A percentile compares a stretch with the other conserved stretches of the same genome.
These are phyloP conservation scores for Etheostoma cragini DNA, from an alignment of 2,113 vertebrate species.

Conservation along the genomic window DNA sequence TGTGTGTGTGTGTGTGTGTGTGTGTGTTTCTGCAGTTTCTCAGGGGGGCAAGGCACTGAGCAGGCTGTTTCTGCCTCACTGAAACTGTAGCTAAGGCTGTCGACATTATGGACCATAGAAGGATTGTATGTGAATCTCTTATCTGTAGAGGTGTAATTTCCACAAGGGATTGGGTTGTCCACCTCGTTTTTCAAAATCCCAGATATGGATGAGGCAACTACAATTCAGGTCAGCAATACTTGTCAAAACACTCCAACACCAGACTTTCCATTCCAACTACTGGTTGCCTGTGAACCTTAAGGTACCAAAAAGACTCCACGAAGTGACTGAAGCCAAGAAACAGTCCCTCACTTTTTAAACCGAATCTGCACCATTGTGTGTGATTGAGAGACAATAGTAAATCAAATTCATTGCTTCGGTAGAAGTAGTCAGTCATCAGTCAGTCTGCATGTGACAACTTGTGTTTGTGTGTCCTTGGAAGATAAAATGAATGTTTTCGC, in stretches of 20 bases:
- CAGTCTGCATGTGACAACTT: neutral
- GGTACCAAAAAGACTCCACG: neutral
- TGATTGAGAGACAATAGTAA: neutral
- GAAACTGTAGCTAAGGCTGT: neutral
- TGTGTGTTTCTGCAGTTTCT: conserved; percentile 11
- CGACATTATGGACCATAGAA: neutral
- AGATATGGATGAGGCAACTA: neutral
- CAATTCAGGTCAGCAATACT: neutral
- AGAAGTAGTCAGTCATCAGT: neutral
- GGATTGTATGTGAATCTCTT: neutral
- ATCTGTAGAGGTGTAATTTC: conserved; percentile 1
- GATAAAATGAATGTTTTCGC: too few species aligned
- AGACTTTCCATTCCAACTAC: too few species aligned
- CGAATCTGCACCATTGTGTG: neutral
- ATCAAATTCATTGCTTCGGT: neutral
- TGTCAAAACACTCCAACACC: neutral
- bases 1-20: neutral
- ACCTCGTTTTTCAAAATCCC: neutral
- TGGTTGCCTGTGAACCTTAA: neutral
- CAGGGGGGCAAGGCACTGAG: neutral
- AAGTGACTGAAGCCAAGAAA: neutral
- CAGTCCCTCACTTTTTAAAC: neutral
- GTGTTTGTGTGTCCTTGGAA: neutral
- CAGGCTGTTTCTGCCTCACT: conserved; percentile 14
- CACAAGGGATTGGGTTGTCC: neutral